These are phyloP conservation scores for Formicarius rufipectus DNA, from an alignment of 2,113 vertebrate genomes.

Conservation along the genomic window DNA sequence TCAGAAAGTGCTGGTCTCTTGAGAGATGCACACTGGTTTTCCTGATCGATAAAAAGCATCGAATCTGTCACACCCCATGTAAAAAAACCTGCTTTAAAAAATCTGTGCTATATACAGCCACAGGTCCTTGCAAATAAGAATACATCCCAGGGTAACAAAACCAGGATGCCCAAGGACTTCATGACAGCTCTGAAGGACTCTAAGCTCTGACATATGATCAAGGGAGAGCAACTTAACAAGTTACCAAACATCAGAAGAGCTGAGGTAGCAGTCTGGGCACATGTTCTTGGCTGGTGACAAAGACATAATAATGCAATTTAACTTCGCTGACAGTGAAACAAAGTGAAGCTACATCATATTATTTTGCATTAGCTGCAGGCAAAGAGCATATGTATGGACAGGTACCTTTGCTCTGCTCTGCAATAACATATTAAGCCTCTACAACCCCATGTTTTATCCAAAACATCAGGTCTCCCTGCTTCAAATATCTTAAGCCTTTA, in stretches of 20 bases:
- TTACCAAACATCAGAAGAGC: constrained; percentile 41
- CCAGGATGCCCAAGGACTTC: constrained; percentile 17
- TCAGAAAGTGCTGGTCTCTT: not conserved
- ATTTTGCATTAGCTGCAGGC: constrained; percentile 45
- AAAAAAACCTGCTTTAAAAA: not conserved
- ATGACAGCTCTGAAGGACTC: constrained; percentile 42
- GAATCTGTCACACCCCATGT: not conserved
- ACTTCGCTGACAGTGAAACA: constrained; percentile 55
- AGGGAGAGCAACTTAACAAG: constrained; percentile 10
- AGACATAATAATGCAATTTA: constrained; percentile 62
- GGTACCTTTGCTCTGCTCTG: not conserved
- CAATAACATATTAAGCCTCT: not conserved
- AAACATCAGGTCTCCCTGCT: not conserved
- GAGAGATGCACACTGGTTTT: not conserved
- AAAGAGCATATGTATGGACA: constrained; percentile 3
- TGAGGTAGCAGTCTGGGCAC: constrained; percentile 52
- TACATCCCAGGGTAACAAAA: not conserved
- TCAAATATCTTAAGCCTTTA: not conserved
- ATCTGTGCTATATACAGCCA: not conserved
- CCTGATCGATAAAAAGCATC: not conserved
- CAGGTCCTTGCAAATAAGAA: not conserved
- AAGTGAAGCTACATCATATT: constrained; percentile 36
- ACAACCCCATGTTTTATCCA: not conserved
- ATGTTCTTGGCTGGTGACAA: not conserved
- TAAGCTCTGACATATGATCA: constrained; percentile 15